These are phyloP conservation scores for Aldrovandia affinis DNA, from an alignment of 2,797 vertebrate genomes.

Conservation along the genomic window DNA sequence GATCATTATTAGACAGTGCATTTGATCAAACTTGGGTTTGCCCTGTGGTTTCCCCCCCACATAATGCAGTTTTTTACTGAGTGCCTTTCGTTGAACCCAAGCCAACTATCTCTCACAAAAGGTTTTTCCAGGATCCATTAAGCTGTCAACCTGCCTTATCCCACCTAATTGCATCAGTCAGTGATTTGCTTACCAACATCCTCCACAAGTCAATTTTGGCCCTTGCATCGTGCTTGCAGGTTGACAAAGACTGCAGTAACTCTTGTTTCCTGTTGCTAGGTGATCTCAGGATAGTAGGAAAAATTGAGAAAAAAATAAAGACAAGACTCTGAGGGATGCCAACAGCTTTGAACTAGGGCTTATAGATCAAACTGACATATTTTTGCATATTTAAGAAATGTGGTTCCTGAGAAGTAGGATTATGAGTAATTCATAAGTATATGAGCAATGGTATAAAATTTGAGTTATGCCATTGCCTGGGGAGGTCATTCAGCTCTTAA, in stretches of 20 bases:
- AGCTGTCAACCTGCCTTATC: constrained; percentile 6
- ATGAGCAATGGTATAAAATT: neutral
- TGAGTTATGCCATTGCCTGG: neutral
- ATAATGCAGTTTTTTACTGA: constrained; percentile 1
- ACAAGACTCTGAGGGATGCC: constrained; percentile 12
- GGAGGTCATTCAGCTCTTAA: neutral
- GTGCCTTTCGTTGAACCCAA: neutral
- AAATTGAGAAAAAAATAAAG: neutral
- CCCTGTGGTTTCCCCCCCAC: neutral
- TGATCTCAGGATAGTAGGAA: neutral
- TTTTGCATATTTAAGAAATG: constrained; percentile 17
- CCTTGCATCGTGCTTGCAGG: neutral
- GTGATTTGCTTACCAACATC: constrained; percentile 18
- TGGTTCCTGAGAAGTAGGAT: neutral
- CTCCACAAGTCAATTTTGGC: neutral
- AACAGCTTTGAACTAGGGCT: constrained; percentile 12
- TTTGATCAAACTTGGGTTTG: neutral
- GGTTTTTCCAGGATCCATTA: constrained; percentile 9
- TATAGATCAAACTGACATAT: constrained; percentile 18
- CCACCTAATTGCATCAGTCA: constrained; percentile 18
- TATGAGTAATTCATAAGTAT: constrained; percentile 15
- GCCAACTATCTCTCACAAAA: constrained; percentile 3
- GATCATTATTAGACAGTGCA: neutral
- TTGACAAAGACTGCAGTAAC: neutral
- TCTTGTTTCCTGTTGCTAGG: neutral